phyloP scores from a whole-genome alignment of 2,888 invertebrate species.

The Cantharis nigra region DNA sequence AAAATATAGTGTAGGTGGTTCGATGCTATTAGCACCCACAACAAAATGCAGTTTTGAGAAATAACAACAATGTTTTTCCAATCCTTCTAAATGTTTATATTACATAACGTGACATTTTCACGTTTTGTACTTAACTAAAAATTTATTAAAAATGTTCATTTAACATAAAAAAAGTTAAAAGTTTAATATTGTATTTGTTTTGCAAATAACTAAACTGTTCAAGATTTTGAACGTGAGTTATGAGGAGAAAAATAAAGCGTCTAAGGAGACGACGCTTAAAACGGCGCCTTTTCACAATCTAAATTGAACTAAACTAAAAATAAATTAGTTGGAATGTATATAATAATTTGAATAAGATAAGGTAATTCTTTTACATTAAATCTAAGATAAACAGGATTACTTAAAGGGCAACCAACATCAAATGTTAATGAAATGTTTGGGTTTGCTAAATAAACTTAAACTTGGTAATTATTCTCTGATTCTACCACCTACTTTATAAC shows the following conservation, averaged over 20 bases:
- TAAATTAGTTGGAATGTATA: constrained; percentile 31
- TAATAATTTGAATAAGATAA: constrained; percentile 7
- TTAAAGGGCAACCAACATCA: neutral
- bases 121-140: neutral
- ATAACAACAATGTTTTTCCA: neutral
- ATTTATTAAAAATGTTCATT: neutral
- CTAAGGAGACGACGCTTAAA: constrained; percentile 12
- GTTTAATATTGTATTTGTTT: neutral
- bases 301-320: constrained; percentile 24
- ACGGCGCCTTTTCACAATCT: constrained; percentile 24
- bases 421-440: neutral
- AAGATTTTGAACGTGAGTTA: neutral
- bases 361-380: neutral
- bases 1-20: neutral
- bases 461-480: neutral
- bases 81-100: neutral
- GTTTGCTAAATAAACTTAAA: neutral
- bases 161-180: neutral
- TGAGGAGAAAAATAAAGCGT: neutral
- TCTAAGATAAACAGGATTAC: neutral
- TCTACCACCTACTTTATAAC: neutral
- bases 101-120: neutral
- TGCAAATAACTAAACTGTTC: neutral
- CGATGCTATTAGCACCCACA: neutral
- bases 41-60: neutral